Base-by-base conservation (phyloP, 2,113 vertebrate species). In the Lonchura striata region DNA sequence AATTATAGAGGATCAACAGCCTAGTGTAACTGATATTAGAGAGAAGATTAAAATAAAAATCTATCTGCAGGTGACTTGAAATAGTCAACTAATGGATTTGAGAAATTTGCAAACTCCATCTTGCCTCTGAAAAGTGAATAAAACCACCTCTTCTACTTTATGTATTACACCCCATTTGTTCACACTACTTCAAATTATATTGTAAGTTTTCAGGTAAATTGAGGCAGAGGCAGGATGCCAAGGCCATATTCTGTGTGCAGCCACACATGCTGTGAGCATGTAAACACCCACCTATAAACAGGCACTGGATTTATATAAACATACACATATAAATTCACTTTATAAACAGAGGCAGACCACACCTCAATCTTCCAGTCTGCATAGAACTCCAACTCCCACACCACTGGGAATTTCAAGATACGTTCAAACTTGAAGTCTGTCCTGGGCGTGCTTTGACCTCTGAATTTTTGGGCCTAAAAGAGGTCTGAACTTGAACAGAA, bases 311-410 rank as follows among this genome's bases (percentile, higher is more conserved):
- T 94, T 82, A 80, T 44, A 82, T 46, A 86, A 95, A 90, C 53
- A 78, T 15, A 44, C 1, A 87, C 46, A 69, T 7, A 83, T 4
- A 57, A 92, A 71, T 63, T n/a, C 76, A 37, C 37, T 63, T 68
- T 47, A 66, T 68, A 91, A 85, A 94, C 42, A 88, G 78, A 47
- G 10, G 46, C 56, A 92, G 63, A 76, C 75, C 87, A 91, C 81
- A 87, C 65, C 86, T 89, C 74, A 22, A 1, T 50, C 81, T 66
- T 53, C 42, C 84, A 79, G 30, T 27, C 74, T 87, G 50, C 70
- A 76, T 64, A 76, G 66, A 91, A 42, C 42, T 77, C 70, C 93
- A 89, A 77, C 82, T 94, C 92, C 82, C 57, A 77, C 63, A 85
- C 68, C 63, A 61, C 63, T 80, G 87, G 78, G 78, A 91, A 77